Evolutionary conservation across 1,140 invertebrate species (phyloP).

Genomic region (Palaemon carinicauda): DNA sequence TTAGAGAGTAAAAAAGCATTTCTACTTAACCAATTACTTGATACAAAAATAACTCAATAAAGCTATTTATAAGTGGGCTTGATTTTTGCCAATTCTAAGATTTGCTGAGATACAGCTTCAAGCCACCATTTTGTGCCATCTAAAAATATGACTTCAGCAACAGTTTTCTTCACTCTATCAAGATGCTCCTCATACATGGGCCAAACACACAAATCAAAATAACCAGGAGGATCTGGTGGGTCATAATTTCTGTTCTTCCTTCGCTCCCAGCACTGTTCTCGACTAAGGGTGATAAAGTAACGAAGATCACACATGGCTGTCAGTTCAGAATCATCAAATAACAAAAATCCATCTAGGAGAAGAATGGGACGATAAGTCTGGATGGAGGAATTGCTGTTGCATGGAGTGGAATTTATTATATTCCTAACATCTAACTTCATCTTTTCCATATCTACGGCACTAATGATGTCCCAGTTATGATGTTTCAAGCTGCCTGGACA

Average conservation of each 20-base stretch:
- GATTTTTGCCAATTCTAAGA: neutral
- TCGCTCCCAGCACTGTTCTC: slow-evolving; percentile 70
- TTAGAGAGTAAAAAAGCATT: too few species aligned
- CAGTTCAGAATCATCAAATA: slow-evolving; percentile 76
- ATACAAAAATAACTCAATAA: too few species aligned
- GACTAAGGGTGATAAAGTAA: slow-evolving; percentile 76
- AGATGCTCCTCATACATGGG: slow-evolving; percentile 71
- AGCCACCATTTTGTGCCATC: slow-evolving; percentile 61
- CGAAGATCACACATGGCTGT: slow-evolving; percentile 74
- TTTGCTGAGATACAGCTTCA: neutral
- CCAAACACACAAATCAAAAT: slow-evolving; percentile 82
- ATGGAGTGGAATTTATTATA: slow-evolving; percentile 16
- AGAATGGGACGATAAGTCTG: slow-evolving; percentile 64
- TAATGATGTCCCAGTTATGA: slow-evolving; percentile 80
- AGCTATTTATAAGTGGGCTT: too few species aligned
- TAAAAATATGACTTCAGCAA: slow-evolving; percentile 62
- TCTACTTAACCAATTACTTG: too few species aligned
- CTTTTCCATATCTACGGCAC: slow-evolving; percentile 77
- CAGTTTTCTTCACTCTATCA: slow-evolving; percentile 61
- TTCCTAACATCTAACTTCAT: slow-evolving; percentile 72
- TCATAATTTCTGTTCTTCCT: slow-evolving; percentile 74
- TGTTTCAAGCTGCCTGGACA: slow-evolving; percentile 70
- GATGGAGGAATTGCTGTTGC: neutral
- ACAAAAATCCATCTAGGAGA: slow-evolving; percentile 79
- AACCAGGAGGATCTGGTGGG: slow-evolving; percentile 80